Base-by-base conservation (phyloP, 2,888 invertebrate species). In the Augiades crinisus region DNA sequence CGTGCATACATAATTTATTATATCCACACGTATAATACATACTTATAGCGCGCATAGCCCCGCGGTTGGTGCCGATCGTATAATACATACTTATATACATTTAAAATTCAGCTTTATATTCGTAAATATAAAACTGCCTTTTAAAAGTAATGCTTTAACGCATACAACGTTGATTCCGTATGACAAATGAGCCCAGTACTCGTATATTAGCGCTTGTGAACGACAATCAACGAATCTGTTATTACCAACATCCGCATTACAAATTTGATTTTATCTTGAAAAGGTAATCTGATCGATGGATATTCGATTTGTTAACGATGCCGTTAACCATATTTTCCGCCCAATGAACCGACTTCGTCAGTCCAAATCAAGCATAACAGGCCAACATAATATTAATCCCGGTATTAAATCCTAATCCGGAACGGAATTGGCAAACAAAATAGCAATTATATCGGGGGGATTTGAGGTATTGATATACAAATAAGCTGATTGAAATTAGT, bases 241-340 rank as follows among this genome's bases (percentile, higher is more conserved):
- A 43, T 56, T 47, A 31, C 13, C 45, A 47, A 22, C 40, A 43
- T 47, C 50, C 49, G 52, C 52, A 54, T 53, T 36, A 45, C 49
- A 49, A 54, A 54, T 44, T 55, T 33, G 53, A 56, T 55, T 60
- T 46, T 17, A 52, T 55, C 47, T 49, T 47, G 47, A 51, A 55
- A 56, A 54, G 54, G 54, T 33, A 38, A 54, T 53, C 46, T 41
- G 50, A 56, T 47, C 45, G 47, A 54, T 56, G 47, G 33, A 44
- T 60, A 54, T 56, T 50, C 54, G 54, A 55, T 58, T 58, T 55
- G 40, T 47, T 54, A 47, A 44, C 56, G 55, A 46, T 31, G 27
- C 19, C 37, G 53, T 53, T 55, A 57, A 51, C 54, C 53, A 44
- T 52, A 58, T 61, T 62, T 63, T 60, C 57, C 54, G 33, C 59